These are phyloP conservation scores for Macheiramphus alcinus DNA, from an alignment of 2,113 vertebrate species.

Conservation along the genomic window DNA sequence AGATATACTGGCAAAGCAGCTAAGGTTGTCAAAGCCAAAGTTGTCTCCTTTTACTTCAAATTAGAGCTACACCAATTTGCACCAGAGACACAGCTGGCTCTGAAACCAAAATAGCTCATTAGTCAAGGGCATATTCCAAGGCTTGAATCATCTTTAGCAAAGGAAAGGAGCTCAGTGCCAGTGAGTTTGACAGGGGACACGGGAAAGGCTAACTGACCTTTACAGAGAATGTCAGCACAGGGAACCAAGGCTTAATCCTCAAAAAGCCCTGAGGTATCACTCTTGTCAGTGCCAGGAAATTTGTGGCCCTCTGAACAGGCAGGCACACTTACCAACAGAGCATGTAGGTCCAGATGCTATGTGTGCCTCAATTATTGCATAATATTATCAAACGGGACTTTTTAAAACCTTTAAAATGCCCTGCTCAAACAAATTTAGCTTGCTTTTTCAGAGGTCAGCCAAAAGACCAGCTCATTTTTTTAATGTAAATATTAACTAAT, in stretches of 20 bases:
- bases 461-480: neutral
- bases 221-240: slow-evolving; percentile 32
- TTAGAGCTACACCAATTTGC: neutral
- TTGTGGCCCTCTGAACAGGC: neutral
- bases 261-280: slow-evolving; percentile 17
- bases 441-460: neutral
- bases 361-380: neutral
- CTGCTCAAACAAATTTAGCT: neutral
- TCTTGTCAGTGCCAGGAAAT: slow-evolving; percentile 16
- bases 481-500: neutral
- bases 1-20: neutral
- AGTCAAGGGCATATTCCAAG: slow-evolving; percentile 39
- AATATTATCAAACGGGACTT: neutral
- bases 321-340: neutral
- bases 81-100: slow-evolving; percentile 2
- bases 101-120: slow-evolving; percentile 46
- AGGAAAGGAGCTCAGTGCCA: slow-evolving; percentile 17
- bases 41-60: neutral
- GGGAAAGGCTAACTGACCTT: slow-evolving; percentile 53
- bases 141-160: slow-evolving; percentile 47
- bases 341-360: neutral
- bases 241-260: slow-evolving; percentile 40
- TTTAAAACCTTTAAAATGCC: neutral
- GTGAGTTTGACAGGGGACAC: slow-evolving; percentile 5
- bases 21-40: neutral